These are phyloP conservation scores for Hystrix brachyura DNA, from an alignment of 2,113 vertebrate species.

Conservation along the genomic window DNA sequence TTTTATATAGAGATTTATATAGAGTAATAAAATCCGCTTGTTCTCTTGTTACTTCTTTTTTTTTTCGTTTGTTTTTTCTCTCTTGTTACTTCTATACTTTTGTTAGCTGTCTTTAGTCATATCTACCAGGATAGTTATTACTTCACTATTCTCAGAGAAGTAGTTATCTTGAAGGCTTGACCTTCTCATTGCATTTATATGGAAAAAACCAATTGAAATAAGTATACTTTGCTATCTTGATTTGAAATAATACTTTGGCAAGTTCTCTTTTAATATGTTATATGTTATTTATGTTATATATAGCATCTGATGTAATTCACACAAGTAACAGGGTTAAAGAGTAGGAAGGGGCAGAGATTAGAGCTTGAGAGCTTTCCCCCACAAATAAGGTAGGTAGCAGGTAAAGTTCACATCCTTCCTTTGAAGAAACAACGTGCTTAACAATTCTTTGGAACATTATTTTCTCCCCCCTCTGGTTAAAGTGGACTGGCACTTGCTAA, in stretches of 20 bases:
- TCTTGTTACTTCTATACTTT: not conserved
- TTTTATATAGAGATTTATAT: not conserved
- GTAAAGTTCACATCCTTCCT: not conserved
- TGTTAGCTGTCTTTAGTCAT: conserved; percentile 8
- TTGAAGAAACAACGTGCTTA: not conserved
- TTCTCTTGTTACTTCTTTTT: not conserved
- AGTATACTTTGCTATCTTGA: not conserved
- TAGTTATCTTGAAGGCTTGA: conserved; percentile 48
- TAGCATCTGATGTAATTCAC: conserved; percentile 1
- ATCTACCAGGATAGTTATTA: not conserved
- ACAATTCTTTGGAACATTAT: not conserved
- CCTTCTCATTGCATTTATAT: not conserved
- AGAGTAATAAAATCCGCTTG: not conserved
- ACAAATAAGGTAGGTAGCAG: not conserved
- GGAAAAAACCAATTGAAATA: not conserved
- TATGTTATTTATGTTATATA: not conserved
- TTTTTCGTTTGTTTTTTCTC: not conserved
- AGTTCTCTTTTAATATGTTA: not conserved
- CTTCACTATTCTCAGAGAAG: not conserved
- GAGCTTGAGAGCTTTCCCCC: not conserved
- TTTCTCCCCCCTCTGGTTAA: conserved; percentile 6
- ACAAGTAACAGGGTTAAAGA: not conserved
- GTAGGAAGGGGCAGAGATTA: not conserved
- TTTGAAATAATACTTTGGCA: conserved; percentile 51
- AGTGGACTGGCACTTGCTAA: not conserved